A percentile compares a stretch with the other conserved stretches of the same genome.
phyloP scores from a whole-genome alignment of 2,113 vertebrate species.

The Zapornia atra region DNA sequence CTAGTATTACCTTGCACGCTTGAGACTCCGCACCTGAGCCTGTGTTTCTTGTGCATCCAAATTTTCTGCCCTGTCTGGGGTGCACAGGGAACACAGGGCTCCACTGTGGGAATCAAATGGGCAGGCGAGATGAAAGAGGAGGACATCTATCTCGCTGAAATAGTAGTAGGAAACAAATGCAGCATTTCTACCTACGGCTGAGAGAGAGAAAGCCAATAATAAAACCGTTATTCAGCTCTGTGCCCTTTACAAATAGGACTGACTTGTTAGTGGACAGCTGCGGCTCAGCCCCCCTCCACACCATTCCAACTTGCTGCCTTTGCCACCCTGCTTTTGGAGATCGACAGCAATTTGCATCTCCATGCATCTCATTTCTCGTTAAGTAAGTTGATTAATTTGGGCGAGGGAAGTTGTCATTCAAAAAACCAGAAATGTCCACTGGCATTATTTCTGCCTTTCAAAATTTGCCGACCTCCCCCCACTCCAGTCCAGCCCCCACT shows the following conservation, averaged over 20 bases:
- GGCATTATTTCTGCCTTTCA: slow-evolving; percentile 47
- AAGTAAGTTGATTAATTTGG: slow-evolving; percentile 57
- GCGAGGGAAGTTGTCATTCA: slow-evolving; percentile 15
- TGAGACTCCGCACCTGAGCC: background rate
- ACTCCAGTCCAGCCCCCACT: slow-evolving; percentile 31
- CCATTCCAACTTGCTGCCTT: slow-evolving; percentile 57
- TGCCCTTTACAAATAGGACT: slow-evolving; percentile 53
- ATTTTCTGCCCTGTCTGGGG: background rate
- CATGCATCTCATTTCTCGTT: slow-evolving; percentile 52
- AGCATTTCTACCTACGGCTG: slow-evolving; percentile 55
- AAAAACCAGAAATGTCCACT: slow-evolving; percentile 43
- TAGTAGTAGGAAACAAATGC: slow-evolving; percentile 30
- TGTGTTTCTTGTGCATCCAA: background rate
- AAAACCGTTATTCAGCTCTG: slow-evolving; percentile 59
- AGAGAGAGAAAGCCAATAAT: slow-evolving; percentile 44
- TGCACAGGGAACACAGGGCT: background rate
- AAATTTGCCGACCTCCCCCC: slow-evolving; percentile 3
- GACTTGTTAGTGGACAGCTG: slow-evolving; percentile 66
- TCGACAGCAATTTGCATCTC: slow-evolving; percentile 62
- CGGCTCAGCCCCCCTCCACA: slow-evolving; percentile 19
- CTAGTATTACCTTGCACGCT: background rate
- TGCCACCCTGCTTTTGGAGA: slow-evolving; percentile 58
- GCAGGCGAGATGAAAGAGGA: background rate
- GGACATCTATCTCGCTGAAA: background rate
- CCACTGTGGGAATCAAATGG: background rate